Base-by-base conservation (phyloP, 2,888 invertebrate species). In the Netelia fuscicornis region DNA sequence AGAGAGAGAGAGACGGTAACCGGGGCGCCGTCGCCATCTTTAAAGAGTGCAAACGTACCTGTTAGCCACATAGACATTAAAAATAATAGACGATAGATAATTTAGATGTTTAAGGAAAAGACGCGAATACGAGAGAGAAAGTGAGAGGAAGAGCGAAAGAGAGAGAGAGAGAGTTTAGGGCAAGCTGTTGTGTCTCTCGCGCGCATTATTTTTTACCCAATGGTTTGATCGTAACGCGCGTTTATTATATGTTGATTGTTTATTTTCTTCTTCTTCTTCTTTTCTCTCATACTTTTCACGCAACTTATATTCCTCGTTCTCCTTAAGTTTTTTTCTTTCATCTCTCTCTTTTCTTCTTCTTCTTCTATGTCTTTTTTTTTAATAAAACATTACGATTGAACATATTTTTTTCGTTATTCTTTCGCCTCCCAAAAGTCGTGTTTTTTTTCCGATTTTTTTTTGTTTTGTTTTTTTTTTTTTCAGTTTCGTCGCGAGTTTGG, bases 31-130 rank as follows among this genome's bases (percentile, higher is more conserved):
- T 77, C 81, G 81, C 81, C 80, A 75, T 83, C 85, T 88, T 89
- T 88, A 84, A 90, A 89, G 90, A 92, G 90, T 91, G 90, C 90
- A 91, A 90, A 91, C 88, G 92, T 92, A 92, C 92, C 92, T 92
- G 92, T 89, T 91, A 92, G 90, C 88, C 80, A 90, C 89, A 91
- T 90, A 91, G 89, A 91, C 88, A 89, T 89, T 89, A 89, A 89
- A 87, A 89, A 86, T 82, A 89, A 89, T 87, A 87, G 64, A 86
- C 85, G 67, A 81, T 87, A 86, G 80, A 65, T 79, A 72, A 76
- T 52, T 54, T 64, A 78, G 44, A 56, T 3, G 68, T 83, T 83
- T 30, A 30, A 30, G 68, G 83, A 74, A 77, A 79, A 76, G 58
- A 84, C 52, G 72, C 79, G 80, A 72, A 62, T 67, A 67, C 78